These are phyloP conservation scores for Noctua janthina DNA, from an alignment of 2,888 invertebrate species.

Conservation along the genomic window DNA sequence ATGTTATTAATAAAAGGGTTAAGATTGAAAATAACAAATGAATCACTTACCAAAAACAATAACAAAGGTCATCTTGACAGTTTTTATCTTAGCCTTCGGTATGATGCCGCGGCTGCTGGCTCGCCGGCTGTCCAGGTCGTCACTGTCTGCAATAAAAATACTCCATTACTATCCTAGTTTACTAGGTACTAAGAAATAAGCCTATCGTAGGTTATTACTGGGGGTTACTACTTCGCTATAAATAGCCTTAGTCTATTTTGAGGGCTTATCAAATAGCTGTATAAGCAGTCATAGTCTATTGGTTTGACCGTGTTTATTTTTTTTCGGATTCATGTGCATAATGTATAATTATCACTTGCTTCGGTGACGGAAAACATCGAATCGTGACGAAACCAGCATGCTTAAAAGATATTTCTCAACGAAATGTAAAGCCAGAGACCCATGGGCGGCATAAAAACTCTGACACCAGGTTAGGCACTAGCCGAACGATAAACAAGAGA, in stretches of 20 bases:
- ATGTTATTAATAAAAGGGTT: background rate
- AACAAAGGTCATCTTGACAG: constrained; percentile 99
- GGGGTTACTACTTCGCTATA: background rate
- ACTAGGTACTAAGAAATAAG: background rate
- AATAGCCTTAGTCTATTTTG: background rate
- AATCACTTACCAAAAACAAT: constrained; percentile 96
- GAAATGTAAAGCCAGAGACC: too few relatives aligned
- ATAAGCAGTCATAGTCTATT: background rate
- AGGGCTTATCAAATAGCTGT: background rate
- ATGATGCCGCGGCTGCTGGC: constrained; percentile 98
- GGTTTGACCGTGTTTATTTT: too few relatives aligned
- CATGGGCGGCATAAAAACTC: too few relatives aligned
- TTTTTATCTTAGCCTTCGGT: constrained; percentile 98
- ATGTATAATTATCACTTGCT: too few relatives aligned
- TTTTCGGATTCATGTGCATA: too few relatives aligned
- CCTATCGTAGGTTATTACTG: background rate
- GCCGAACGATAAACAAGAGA: too few relatives aligned
- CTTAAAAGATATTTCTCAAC: too few relatives aligned
- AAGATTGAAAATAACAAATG: background rate
- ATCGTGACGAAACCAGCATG: too few relatives aligned
- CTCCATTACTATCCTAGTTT: constrained; percentile 5
- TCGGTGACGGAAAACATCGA: too few relatives aligned
- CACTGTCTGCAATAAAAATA: constrained; percentile 80
- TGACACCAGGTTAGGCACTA: too few relatives aligned
- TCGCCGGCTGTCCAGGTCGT: constrained; percentile 91